phyloP scores from a whole-genome alignment of 2,113 vertebrate species.

The Lontra canadensis region DNA sequence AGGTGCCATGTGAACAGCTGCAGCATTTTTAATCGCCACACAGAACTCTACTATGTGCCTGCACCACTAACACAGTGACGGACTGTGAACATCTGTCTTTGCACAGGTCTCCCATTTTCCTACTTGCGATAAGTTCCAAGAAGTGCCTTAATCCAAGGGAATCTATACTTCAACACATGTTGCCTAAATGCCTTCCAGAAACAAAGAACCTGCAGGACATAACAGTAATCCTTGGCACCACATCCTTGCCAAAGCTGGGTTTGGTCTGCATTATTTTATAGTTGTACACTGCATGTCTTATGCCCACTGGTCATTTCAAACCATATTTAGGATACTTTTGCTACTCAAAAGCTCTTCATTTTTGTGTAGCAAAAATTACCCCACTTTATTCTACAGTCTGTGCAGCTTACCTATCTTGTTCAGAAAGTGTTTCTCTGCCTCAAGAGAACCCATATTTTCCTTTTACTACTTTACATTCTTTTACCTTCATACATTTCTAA shows the following conservation, averaged over 20 bases:
- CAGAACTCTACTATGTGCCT: background rate
- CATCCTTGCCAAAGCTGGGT: background rate
- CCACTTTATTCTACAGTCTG: background rate
- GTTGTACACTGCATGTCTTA: background rate
- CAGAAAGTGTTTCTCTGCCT: background rate
- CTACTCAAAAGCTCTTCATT: background rate
- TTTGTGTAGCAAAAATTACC: background rate
- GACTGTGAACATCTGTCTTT: background rate
- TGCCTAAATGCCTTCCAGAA: background rate
- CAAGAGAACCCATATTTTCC: background rate
- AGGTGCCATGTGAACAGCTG: background rate
- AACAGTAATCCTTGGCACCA: background rate
- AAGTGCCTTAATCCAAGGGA: background rate
- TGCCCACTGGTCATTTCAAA: background rate
- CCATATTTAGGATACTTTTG: background rate
- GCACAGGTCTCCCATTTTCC: background rate
- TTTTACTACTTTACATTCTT: background rate
- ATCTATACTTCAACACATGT: rapidly evolving
- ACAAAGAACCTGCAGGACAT: background rate
- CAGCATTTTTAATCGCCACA: background rate
- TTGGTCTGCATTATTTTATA: background rate
- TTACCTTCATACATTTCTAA: background rate
- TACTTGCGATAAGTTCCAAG: background rate
- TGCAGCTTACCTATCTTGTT: background rate
- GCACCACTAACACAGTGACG: background rate